Conservation (phyloP, 2,797 vertebrate species). For the Psittacula echo region DNA sequence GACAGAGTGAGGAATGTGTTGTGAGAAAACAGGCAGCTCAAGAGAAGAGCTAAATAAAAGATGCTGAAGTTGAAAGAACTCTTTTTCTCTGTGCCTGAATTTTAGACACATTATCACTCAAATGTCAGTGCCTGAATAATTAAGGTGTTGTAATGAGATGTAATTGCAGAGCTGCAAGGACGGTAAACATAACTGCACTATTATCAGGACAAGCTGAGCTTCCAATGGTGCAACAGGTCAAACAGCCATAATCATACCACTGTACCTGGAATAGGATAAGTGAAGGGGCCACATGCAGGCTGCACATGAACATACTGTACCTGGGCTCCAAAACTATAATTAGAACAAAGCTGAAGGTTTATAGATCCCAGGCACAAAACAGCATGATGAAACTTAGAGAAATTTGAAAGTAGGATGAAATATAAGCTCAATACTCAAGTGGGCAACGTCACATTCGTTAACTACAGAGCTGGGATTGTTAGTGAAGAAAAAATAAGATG, state of each 20-base stretch:
- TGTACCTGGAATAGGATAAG: neutral
- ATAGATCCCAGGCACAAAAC: conserved; percentile 2
- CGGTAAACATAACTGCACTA: conserved; percentile 65
- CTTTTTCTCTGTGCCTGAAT: conserved; percentile 7
- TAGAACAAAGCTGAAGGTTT: conserved; percentile 40
- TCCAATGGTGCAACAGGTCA: conserved; percentile 56
- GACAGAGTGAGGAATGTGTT: conserved; percentile 26
- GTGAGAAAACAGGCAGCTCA: conserved; percentile 37
- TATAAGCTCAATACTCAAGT: neutral
- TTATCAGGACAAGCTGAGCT: conserved; percentile 55
- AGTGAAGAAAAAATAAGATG: neutral
- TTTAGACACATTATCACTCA: conserved; percentile 13
- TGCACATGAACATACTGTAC: conserved; percentile 41
- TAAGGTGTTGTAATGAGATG: conserved; percentile 41
- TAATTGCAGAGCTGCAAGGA: conserved; percentile 65
- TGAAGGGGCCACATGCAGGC: neutral
- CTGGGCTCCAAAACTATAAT: conserved; percentile 9
- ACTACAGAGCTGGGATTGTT: neutral
- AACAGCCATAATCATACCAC: conserved; percentile 20
- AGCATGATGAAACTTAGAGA: neutral
- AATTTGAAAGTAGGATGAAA: neutral
- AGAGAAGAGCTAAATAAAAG: conserved; percentile 23
- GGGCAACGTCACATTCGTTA: neutral
- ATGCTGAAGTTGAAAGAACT: neutral
- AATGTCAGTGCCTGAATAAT: conserved; percentile 54